These are phyloP conservation scores for Ictalurus punctatus DNA, from an alignment of 2,113 vertebrate species.

Conservation along the genomic window DNA sequence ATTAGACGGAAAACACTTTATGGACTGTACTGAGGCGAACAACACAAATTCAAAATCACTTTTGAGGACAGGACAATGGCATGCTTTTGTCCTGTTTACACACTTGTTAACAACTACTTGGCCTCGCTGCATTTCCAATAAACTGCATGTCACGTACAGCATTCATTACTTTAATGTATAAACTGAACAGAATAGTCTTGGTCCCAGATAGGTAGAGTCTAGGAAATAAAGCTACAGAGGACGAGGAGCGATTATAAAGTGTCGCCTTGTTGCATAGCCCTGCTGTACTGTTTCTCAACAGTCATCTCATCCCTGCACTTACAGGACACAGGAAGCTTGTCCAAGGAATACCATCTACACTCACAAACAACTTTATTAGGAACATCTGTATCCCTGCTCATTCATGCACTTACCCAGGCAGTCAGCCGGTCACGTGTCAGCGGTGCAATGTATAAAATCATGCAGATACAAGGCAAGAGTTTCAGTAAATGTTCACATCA, in stretches of 20 bases:
- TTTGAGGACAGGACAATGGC: constrained; percentile 30
- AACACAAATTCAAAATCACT: constrained; percentile 12
- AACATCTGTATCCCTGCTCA: not conserved
- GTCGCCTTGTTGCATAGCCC: constrained; percentile 90
- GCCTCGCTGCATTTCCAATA: constrained; percentile 55
- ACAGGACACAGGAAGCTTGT: constrained; percentile 47
- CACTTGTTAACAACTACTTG: constrained; percentile 44
- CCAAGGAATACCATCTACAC: constrained; percentile 30
- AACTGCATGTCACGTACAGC: constrained; percentile 60
- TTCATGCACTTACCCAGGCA: not conserved
- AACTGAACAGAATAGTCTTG: constrained; percentile 76
- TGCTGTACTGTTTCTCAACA: constrained; percentile 67
- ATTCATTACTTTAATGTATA: constrained; percentile 53
- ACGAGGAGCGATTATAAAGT: constrained; percentile 67
- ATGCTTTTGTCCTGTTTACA: constrained; percentile 52
- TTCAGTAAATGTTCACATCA: not conserved
- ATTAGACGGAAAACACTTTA: constrained; percentile 1
- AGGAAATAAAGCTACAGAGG: constrained; percentile 78
- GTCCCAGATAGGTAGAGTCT: constrained; percentile 78
- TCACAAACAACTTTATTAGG: not conserved
- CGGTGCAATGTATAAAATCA: not conserved
- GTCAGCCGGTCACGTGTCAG: not conserved
- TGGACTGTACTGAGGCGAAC: constrained; percentile 22
- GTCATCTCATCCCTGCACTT: constrained; percentile 64
- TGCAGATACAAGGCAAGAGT: not conserved